Base-by-base conservation (phyloP, 2,888 invertebrate genomes). In the Gymnoscelis rufifasciata region DNA sequence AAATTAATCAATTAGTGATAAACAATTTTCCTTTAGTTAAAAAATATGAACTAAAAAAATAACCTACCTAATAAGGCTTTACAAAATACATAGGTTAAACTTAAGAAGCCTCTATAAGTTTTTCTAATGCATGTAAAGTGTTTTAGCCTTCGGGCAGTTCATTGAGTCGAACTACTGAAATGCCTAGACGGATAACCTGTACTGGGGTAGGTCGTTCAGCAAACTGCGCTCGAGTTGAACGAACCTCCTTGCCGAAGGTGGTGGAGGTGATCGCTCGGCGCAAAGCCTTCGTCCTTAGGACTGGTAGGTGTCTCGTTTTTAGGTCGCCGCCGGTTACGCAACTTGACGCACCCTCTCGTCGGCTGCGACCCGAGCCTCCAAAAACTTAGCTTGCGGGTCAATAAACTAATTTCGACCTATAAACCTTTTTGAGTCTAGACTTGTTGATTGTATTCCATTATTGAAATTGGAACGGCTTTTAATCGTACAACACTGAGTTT, bases 191-290 rank as follows among this genome's bases (percentile, higher is more conserved):
- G 52, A 58, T 66, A 55, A 52, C 52, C 51, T 56, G 50, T 60
- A 54, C 62, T 59, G 58, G 58, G 62, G 59, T 57, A 58, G 57
- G 56, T 58, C 62, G 55, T 59, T 62, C 58, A 54, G 57, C 59
- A 45, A 50, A 45, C 50, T 50, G 45, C 29, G 38, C 37, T 33
- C 27, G 43, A 73, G 79, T 72, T 78, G 71, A 79, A 79, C 67
- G 79, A 65, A 73, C 79, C 68, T 67, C 64, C 66, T 68, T 66
- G 61, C 59, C 44, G 72, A 74, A 78, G 78, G 75, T 74, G 73
- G 69, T 61, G 55, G 65, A 73, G 75, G 78, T 79, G 74, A 81
- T 74, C 71, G 77, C 65, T 73, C 76, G 68, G 67, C 68, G 70
- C 66, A 56, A 65, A 68, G 68, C 71, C 70, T 71, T 65, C 69